Evolutionary conservation across 92 coral and sea anemone genomes (phyloP).

Genomic region (Porites lobata): DNA sequence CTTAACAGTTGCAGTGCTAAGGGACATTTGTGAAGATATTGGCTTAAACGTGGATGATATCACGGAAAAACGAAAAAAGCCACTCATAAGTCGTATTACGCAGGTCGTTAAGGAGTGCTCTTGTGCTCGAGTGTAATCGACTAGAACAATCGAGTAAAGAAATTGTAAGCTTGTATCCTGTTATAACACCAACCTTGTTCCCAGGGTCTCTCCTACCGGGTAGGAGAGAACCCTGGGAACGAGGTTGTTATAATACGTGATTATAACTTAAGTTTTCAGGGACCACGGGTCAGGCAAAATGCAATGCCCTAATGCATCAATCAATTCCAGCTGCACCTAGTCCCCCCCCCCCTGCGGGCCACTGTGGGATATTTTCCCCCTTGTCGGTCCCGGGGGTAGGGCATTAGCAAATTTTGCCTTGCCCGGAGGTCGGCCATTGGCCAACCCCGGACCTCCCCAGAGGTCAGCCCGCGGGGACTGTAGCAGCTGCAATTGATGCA

Average conservation of each 20-base stretch:
- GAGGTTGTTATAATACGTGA: too few species aligned
- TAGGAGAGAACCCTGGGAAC: too few species aligned
- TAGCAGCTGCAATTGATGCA: constrained; percentile 12
- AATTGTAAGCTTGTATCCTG: constrained; percentile 12
- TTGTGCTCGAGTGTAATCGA: constrained; percentile 12
- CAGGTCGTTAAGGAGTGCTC: constrained; percentile 33
- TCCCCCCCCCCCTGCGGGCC: not conserved
- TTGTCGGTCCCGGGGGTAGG: constrained; percentile 13
- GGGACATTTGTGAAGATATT: constrained; percentile 37
- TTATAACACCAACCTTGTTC: constrained; percentile 1
- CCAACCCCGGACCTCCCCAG: too few species aligned
- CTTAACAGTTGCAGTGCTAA: constrained; percentile 26
- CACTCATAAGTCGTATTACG: constrained; percentile 26
- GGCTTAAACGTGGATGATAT: constrained; percentile 35
- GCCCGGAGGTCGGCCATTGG: not conserved
- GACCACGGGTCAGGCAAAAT: constrained; percentile 3
- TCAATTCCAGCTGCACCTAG: too few species aligned
- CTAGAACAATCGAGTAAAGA: constrained; percentile 10
- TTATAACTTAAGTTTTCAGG: not conserved
- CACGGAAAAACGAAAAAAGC: constrained; percentile 42
- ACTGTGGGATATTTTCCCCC: constrained; percentile 1
- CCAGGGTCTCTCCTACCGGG: too few species aligned
- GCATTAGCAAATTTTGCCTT: constrained; percentile 9
- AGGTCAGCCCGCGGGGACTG: constrained; percentile 15
- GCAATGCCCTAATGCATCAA: not conserved